Percentiles rank a stretch among this genome's conserved stretches.
Evolutionary conservation across 2,113 vertebrate species (phyloP).

Genomic region (Hystrix cristata): DNA sequence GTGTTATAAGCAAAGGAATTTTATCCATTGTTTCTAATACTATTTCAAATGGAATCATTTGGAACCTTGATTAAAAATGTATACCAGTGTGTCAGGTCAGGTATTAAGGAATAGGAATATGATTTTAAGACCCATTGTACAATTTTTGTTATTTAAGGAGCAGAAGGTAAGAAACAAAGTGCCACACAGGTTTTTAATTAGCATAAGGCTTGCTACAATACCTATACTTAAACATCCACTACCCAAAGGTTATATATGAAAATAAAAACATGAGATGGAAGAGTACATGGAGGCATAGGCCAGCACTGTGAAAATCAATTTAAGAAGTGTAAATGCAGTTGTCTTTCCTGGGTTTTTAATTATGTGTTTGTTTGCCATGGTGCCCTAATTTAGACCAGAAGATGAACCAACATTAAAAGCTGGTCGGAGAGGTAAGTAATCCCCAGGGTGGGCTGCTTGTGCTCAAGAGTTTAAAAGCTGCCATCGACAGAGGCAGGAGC

Average conservation of each 20-base stretch:
- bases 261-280: conserved; percentile 77
- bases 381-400: conserved; percentile 93
- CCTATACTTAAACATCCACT: conserved; percentile 71
- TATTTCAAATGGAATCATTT: conserved; percentile 75
- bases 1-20: conserved; percentile 42
- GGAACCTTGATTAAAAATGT: conserved; percentile 81
- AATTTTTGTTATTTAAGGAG: conserved; percentile 74
- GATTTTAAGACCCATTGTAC: conserved; percentile 68
- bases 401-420: conserved; percentile 93
- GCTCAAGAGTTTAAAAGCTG: conserved; percentile 91
- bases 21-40: conserved; percentile 68
- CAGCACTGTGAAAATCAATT: conserved; percentile 89
- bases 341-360: conserved; percentile 92
- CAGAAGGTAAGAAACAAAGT: conserved; percentile 72
- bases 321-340: conserved; percentile 88
- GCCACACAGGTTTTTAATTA: conserved; percentile 73
- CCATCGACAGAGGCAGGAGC: conserved; percentile 87
- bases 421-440: conserved; percentile 93
- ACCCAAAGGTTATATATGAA: conserved; percentile 74
- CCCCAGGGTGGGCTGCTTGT: conserved; percentile 89
- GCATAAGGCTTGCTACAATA: conserved; percentile 39
- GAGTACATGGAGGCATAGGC: conserved; percentile 73
- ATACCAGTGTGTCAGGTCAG: conserved; percentile 71
- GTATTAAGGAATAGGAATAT: conserved; percentile 73
- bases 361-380: conserved; percentile 93